These are phyloP conservation scores for Paratilapia polleni DNA, from an alignment of 2,113 vertebrate species.

Conservation along the genomic window DNA sequence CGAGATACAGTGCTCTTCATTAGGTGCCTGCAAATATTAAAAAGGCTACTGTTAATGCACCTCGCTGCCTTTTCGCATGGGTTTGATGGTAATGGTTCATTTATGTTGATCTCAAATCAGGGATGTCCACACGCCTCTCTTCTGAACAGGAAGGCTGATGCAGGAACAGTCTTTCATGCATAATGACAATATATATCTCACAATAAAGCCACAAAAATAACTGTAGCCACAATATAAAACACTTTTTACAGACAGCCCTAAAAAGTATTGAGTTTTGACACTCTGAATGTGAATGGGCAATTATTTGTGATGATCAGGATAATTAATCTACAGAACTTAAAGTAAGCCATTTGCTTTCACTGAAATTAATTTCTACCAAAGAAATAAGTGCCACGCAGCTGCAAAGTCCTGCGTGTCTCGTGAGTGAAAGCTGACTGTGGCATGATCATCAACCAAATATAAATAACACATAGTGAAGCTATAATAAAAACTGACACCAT, in stretches of 20 bases:
- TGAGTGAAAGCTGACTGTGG: too few relatives aligned
- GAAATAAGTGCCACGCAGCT: too few relatives aligned
- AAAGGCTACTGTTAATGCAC: slow-evolving; percentile 64
- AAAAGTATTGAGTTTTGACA: background rate
- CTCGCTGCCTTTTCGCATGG: slow-evolving; percentile 22
- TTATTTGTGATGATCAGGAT: background rate
- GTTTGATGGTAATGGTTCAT: slow-evolving; percentile 30
- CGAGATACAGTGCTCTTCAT: slow-evolving; percentile 44
- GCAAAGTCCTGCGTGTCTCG: too few relatives aligned
- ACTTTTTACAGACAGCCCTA: background rate
- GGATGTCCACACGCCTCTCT: background rate
- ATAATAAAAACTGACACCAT: too few relatives aligned
- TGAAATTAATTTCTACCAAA: too few relatives aligned
- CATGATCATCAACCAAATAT: too few relatives aligned
- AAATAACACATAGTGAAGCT: too few relatives aligned
- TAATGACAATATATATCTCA: background rate
- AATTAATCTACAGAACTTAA: background rate
- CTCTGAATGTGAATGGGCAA: background rate
- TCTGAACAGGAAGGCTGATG: background rate
- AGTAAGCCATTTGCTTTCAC: background rate
- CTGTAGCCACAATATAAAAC: background rate
- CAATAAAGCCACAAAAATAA: background rate
- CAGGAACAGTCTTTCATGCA: background rate
- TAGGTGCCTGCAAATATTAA: slow-evolving; percentile 12
- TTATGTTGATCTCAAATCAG: slow-evolving; percentile 19